A percentile compares a stretch with the other conserved stretches of the same genome.
These are phyloP conservation scores for Macrochelys suwanniensis DNA, from an alignment of 2,797 vertebrate species.

Conservation along the genomic window DNA sequence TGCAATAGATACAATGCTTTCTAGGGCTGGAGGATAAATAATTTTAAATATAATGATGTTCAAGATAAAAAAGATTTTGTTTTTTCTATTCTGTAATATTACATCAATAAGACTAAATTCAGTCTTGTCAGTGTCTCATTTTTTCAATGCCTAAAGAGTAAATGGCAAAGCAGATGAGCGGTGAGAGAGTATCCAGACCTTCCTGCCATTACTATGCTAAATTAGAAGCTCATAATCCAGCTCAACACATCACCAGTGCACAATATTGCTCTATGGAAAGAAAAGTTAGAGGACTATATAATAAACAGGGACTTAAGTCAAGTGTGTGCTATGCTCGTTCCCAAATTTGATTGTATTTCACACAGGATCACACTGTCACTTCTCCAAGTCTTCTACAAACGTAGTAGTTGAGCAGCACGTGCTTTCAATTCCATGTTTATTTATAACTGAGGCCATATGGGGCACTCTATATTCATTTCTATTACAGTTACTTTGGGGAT, in stretches of 20 bases:
- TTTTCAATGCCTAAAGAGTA: not conserved
- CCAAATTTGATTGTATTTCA: not conserved
- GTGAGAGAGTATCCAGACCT: not conserved
- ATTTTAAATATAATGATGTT: rapidly evolving
- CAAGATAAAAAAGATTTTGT: not conserved
- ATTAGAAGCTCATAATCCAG: not conserved
- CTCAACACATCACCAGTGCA: not conserved
- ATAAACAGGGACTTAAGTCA: not conserved
- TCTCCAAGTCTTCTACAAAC: not conserved
- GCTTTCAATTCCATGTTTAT: not conserved
- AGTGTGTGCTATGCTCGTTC: rapidly evolving
- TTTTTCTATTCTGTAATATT: not conserved
- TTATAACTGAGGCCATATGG: not conserved
- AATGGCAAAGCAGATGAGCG: not conserved
- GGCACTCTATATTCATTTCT: slow-evolving; percentile 11
- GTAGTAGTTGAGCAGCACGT: not conserved
- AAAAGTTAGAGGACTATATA: not conserved
- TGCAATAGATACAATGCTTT: not conserved
- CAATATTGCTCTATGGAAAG: not conserved
- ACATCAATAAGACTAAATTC: not conserved
- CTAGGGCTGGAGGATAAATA: not conserved
- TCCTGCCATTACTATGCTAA: not conserved
- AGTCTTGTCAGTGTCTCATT: not conserved
- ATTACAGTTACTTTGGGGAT: not conserved
- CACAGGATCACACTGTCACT: not conserved